Evolutionary conservation across 2,797 vertebrate genomes (phyloP), one percentile per base, ranked within the genome.

Genomic region (Aulostomus chinensis): DNA sequence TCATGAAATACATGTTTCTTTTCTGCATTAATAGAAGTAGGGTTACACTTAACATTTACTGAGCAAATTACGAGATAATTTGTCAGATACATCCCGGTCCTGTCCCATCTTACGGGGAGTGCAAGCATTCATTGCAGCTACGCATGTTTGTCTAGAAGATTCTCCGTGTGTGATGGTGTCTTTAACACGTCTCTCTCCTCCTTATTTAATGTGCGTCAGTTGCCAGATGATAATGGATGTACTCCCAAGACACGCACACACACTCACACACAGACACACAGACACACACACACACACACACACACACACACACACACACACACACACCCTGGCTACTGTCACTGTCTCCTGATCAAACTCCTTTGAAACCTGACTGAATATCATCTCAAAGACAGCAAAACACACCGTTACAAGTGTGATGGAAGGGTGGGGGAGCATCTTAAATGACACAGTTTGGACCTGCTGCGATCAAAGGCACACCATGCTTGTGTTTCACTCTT

Each of bases 321-420:
- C 53, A 35, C 1, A 9, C 9, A 24, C 12, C 28, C 20, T 4
- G 7, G 41, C 0, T 14, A 33, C 38, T 31, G 39, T 45, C 22
- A 26, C 5, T 22, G 21, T 52, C 4, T 56, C 39, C 31, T 57
- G 50, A 47, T 38, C 13, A 43, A 36, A 47, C 12, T 32, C 36
- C 75, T 78, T 71, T 74, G 47, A 76, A 78, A 34, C 34, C 32
- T 11, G 41, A 54, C 34, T 64, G 38, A 58, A 66, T 16, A 13
- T 54, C 39, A 36, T 35, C 18, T 52, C 49, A 51, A 60, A 61
- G 24, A 7, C 7, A 9, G n/a, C 3, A 42, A 50, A 24, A 25
- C 17, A 14, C 14, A 40, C 28, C 29, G 41, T 46, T 22, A 10
- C 11, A 7, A 5, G 3, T 33, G 17, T 36, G 37, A 5, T 10